Conservation (phyloP, 37 sponge, comb jelly and placozoan genomes). For the Tethya wilhelma region DNA sequence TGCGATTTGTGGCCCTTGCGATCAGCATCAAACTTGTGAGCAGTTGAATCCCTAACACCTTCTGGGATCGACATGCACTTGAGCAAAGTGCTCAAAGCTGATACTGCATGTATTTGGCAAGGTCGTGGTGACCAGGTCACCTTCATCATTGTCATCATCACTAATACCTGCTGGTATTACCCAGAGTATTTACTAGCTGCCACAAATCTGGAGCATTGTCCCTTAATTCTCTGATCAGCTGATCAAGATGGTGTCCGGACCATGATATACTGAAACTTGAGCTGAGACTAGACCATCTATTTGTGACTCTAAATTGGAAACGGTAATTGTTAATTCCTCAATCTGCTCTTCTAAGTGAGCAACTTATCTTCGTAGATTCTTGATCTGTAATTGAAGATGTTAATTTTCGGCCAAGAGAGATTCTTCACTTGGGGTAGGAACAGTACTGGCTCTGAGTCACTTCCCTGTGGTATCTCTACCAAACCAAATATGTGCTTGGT, state of each 20-base stretch:
- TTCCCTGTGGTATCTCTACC: not conserved
- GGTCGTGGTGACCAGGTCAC: not conserved
- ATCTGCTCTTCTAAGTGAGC: not conserved
- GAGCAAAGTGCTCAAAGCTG: not conserved
- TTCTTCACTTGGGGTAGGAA: too few relatives aligned
- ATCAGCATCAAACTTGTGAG: constrained; percentile 11
- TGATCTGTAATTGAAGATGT: too few relatives aligned
- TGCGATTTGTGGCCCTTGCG: constrained; percentile 1
- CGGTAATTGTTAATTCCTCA: not conserved
- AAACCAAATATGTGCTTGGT: not conserved
- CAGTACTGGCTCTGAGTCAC: too few relatives aligned
- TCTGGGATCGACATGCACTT: constrained; percentile 6
- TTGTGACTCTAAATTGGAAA: not conserved
- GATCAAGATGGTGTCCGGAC: constrained; percentile 13
- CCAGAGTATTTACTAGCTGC: constrained; percentile 2
- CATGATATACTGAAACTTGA: constrained; percentile 29
- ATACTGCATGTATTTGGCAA: not conserved
- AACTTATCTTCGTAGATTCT: not conserved
- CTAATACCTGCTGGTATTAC: not conserved
- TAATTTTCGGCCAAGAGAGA: too few relatives aligned
- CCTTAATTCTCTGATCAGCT: not conserved
- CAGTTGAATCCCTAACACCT: constrained; percentile 15
- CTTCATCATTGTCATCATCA: not conserved
- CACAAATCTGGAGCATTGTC: not conserved
- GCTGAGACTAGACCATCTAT: not conserved